These are phyloP conservation scores for Trialeurodes vaporariorum DNA, from an alignment of 1,140 invertebrate genomes.

Conservation along the genomic window DNA sequence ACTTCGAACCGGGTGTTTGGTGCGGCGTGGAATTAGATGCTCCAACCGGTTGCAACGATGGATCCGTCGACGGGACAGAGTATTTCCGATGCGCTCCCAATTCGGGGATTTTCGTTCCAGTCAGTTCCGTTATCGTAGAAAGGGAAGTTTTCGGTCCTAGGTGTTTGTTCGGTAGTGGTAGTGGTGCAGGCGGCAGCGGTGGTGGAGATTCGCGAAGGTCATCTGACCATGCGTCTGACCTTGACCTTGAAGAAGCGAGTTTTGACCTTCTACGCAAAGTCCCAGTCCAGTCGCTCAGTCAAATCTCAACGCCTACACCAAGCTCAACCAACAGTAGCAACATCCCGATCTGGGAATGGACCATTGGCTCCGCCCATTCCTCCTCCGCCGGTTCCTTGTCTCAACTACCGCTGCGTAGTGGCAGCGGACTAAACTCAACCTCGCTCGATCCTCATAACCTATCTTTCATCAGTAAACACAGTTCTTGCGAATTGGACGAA, in stretches of 20 bases:
- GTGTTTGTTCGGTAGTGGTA: conserved; percentile 6
- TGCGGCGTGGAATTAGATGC: conserved; percentile 48
- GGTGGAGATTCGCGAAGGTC: conserved; percentile 18
- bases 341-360: conserved; percentile 27
- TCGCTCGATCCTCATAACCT: background rate
- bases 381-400: conserved; percentile 26
- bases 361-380: conserved; percentile 29
- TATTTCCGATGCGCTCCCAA: conserved; percentile 40
- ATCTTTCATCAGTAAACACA: conserved; percentile 46
- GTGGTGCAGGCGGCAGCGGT: conserved; percentile 16
- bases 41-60: conserved; percentile 49
- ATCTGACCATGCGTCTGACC: conserved; percentile 3
- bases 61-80: conserved; percentile 42
- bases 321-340: conserved; percentile 24
- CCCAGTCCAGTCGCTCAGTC: conserved; percentile 12
- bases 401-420: conserved; percentile 19
- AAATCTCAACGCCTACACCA: conserved; percentile 18
- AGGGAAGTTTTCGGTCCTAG: background rate
- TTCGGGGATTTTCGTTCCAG: conserved; percentile 40
- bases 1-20: conserved; percentile 46
- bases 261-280: background rate
- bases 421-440: conserved; percentile 19
- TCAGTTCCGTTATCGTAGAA: conserved; percentile 33
- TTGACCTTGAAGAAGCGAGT: background rate
- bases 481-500: conserved; percentile 62